Evolutionary conservation across 2,888 invertebrate genomes (phyloP), one percentile per base, ranked within the genome.

Genomic region (Eupithecia centaureata): DNA sequence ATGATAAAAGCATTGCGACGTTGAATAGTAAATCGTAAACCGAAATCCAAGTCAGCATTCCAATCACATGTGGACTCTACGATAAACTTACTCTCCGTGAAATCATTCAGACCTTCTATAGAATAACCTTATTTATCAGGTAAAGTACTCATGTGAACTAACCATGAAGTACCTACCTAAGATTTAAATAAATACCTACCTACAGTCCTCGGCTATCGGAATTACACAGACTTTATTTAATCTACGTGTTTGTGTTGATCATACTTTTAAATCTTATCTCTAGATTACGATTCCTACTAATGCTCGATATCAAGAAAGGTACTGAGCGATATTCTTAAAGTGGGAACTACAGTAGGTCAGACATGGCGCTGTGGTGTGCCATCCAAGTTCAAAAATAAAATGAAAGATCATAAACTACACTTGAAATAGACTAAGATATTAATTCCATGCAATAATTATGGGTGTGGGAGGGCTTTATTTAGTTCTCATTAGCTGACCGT

Each of bases 181-280:
- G 1, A 38, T 38, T n/a, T 38, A 12, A 22, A 47, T 47, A 12
- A 22, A 22, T 47, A 22, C 18, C 10, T 38, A 18, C 18, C n/a
- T 47, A 12, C 18, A 22, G 10, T 54, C 28, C 22, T 66, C 15
- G 15, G 33, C 25, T 62, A 63, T 67, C 58, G 52, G 58, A 28
- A 51, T 66, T 38, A 62, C 42, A 22, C 13, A 8, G 52, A 27
- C 27, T 52, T 27, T 52, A 52, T 56, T 56, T 58, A 52, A 63
- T 52, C 30, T 52, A 33, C n/a, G 30, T 67, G 22, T 57, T 62
- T 62, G 28, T 60, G 47, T 63, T 67, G 54, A 56, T 56, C 54
- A 15, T 56, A 42, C 5, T 25, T 33, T n/a, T 32, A 32, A 62
- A 66, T 70, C 66, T 70, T 64, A 66, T 70, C 70, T 52, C n/a